Evolutionary conservation across 2,113 vertebrate species (phyloP).

Genomic region (Alectura lathami): DNA sequence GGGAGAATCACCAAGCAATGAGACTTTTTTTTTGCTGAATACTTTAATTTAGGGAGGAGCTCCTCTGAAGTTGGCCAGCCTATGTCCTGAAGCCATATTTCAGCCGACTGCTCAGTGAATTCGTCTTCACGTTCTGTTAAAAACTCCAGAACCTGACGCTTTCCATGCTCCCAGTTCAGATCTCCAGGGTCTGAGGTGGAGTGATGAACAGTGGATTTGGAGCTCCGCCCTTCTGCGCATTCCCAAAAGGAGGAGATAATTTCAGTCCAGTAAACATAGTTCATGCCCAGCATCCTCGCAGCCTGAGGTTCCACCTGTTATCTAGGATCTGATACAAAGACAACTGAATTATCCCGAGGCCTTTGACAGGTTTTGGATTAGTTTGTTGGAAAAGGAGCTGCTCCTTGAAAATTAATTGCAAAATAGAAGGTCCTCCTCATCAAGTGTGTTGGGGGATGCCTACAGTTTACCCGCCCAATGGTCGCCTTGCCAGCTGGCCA

Average conservation of each 20-base stretch:
- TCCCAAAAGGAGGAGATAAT: not conserved
- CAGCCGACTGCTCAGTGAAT: constrained; percentile 18
- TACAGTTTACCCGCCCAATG: not conserved
- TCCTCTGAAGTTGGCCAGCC: not conserved
- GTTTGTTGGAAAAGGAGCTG: not conserved
- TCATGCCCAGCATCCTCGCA: not conserved
- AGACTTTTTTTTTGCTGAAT: not conserved
- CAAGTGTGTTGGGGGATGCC: not conserved
- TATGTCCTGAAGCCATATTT: constrained; percentile 35
- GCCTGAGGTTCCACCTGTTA: not conserved
- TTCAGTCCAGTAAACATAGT: not conserved
- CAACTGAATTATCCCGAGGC: not conserved
- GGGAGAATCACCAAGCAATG: not conserved
- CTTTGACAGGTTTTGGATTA: not conserved
- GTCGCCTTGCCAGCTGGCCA: not conserved
- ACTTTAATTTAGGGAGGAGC: not conserved
- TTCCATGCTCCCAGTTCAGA: not conserved
- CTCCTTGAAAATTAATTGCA: not conserved
- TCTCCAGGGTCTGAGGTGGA: not conserved
- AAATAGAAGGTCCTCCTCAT: not conserved
- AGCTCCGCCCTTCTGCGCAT: not conserved
- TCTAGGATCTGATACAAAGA: not conserved
- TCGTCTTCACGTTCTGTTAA: constrained; percentile 3
- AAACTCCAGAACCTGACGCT: not conserved
- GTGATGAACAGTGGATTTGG: not conserved